Conservation (phyloP, 2,888 invertebrate genomes). For the Mayetiola destructor region DNA sequence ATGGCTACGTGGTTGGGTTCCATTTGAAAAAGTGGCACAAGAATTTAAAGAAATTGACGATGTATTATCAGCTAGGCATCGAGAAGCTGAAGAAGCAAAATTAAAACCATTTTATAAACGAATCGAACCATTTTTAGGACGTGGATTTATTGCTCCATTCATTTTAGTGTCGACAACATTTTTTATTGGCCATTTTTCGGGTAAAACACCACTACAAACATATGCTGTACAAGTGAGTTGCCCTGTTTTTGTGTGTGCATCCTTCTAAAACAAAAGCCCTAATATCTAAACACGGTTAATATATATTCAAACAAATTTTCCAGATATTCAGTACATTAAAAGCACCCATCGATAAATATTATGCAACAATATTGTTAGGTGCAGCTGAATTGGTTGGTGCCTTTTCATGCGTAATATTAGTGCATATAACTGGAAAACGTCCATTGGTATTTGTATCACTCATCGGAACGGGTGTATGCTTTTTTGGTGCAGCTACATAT, state of each 20-base stretch:
- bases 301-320: too few relatives aligned
- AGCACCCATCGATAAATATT: conserved; percentile 60
- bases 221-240: conserved; percentile 45
- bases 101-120: conserved; percentile 18
- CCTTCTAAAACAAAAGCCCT: background rate
- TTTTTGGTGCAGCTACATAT: conserved; percentile 37
- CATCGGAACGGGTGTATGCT: conserved; percentile 48
- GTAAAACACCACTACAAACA: conserved; percentile 57
- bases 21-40: conserved; percentile 38
- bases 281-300: background rate
- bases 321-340: conserved; percentile 55
- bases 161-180: conserved; percentile 49
- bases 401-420: conserved; percentile 46
- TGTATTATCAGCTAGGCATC: conserved; percentile 28
- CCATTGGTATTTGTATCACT: conserved; percentile 52
- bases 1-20: conserved; percentile 69
- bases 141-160: conserved; percentile 54
- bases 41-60: conserved; percentile 33
- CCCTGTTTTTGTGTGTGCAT: background rate
- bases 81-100: conserved; percentile 19
- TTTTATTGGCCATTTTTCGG: conserved; percentile 60
- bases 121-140: conserved; percentile 38
- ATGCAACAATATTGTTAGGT: conserved; percentile 58
- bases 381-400: conserved; percentile 54
- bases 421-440: conserved; percentile 60